Percentiles rank a stretch among this genome's conserved stretches.
phyloP scores from a whole-genome alignment of 2,797 vertebrate species.

The Cetoscarus ocellatus region DNA sequence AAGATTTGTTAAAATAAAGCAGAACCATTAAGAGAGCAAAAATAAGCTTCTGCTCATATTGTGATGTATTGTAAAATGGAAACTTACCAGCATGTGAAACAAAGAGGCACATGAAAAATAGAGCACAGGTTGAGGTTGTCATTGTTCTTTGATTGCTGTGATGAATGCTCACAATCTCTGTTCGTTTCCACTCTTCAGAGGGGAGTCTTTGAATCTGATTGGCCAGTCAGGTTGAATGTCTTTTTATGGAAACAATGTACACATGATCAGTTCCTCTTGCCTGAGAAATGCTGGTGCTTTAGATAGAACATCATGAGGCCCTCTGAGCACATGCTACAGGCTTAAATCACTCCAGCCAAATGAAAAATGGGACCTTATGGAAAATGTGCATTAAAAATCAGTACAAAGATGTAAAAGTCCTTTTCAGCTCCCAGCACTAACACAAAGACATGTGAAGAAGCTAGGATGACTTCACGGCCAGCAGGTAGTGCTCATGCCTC shows the following conservation, averaged over 20 bases:
- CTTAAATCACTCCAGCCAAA: too few relatives aligned
- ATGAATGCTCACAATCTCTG: slow-evolving; percentile 26
- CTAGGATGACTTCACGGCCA: too few relatives aligned
- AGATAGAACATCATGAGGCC: neutral
- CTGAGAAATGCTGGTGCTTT: neutral
- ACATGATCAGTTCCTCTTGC: neutral
- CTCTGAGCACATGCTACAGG: neutral
- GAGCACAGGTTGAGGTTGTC: slow-evolving; percentile 23
- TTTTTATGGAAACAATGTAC: slow-evolving; percentile 18
- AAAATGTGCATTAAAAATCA: too few relatives aligned
- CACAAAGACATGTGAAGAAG: too few relatives aligned
- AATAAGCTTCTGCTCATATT: neutral
- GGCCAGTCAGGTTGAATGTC: slow-evolving; percentile 31
- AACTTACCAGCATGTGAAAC: slow-evolving; percentile 26
- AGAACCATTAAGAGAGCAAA: too few relatives aligned
- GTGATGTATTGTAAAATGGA: neutral
- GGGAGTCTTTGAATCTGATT: slow-evolving; percentile 23
- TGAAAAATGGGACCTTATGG: too few relatives aligned
- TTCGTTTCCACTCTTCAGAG: slow-evolving; percentile 30
- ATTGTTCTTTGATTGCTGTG: slow-evolving; percentile 36
- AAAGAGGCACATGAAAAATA: slow-evolving; percentile 15
- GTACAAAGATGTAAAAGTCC: too few relatives aligned
- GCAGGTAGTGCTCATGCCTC: too few relatives aligned
- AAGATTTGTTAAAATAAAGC: too few relatives aligned
- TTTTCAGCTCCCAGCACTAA: too few relatives aligned